Base-by-base conservation (phyloP, 92 coral and sea anemone genomes). In the Palythoa heliodiscus region DNA sequence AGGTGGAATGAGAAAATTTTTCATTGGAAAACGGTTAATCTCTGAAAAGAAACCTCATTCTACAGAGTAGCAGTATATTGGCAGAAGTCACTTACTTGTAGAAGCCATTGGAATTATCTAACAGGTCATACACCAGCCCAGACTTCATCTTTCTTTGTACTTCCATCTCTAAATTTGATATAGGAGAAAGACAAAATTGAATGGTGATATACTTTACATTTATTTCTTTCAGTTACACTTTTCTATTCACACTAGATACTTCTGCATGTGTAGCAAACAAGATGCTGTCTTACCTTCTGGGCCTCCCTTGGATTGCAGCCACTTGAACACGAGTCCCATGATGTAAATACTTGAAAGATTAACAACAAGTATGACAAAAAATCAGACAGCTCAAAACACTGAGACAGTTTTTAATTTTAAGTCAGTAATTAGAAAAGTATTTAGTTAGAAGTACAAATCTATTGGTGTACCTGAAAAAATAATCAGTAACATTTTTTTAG, bases 271-370 rank as follows among this genome's bases (percentile, higher is more conserved):
- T 8, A 5, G 50, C 50, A 0, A 43, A 43, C 9, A 43, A 43
- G 50, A 43, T 43, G 50, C 50, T 43, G 50, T 24, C 88, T 43
- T 75, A 96, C 98, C 98, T 83, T 89, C 88, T 20, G 93, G 78
- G 52, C 98, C 98, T 57, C 98, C 98, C 14, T 80, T 87, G 13
- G 86, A 86, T 66, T 88, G 91, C n/a, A 96, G 73, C 99, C 99
- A 96, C 84, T 92, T 92, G 87, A 96, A 94, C 37, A 96, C 99
- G 87, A 96, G 89, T 0, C 99, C 96, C 99, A 96, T 96, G 71
- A 96, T 88, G 84, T 96, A 96, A 79, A 96, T 92, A 84, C 96
- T 88, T 16, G 38, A 82, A 66, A n/a, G 52, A 39, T 43, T 35
- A 55, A 58, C 10, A 57, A 69, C 20, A 54, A 84, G 19, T 17